Percentiles rank a stretch among this genome's conserved stretches.
Evolutionary conservation across 37 sponge, comb jelly and placozoan genomes (phyloP).

Genomic region (Aplysina aerophoba): DNA sequence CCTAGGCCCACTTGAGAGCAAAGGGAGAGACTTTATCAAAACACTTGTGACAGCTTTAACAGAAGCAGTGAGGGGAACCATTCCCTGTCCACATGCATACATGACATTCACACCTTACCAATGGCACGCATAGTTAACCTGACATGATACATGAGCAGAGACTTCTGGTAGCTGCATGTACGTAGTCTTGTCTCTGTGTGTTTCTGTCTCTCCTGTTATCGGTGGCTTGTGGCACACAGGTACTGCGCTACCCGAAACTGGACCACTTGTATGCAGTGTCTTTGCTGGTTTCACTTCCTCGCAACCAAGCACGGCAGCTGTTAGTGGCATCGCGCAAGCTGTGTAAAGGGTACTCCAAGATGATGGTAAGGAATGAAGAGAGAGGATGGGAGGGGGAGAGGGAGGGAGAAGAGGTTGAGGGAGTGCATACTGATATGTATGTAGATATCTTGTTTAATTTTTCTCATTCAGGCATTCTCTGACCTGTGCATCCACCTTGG

Average conservation of each 20-base stretch:
- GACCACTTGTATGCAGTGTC: conserved; percentile 52
- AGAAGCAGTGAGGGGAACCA: not conserved
- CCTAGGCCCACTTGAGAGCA: not conserved
- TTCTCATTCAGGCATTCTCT: conserved; percentile 39
- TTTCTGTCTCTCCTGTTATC: too few species aligned
- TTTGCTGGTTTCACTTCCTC: conserved; percentile 34
- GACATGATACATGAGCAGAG: too few species aligned
- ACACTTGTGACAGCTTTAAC: not conserved
- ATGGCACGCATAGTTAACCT: too few species aligned
- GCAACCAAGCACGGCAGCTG: not conserved
- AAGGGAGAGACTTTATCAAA: not conserved
- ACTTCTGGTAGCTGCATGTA: too few species aligned
- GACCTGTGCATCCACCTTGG: conserved; percentile 47
- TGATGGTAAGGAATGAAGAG: conserved; percentile 32
- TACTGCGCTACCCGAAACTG: conserved; percentile 42
- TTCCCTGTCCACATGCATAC: too few species aligned
- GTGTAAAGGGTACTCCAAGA: conserved; percentile 54
- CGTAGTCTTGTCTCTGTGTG: too few species aligned
- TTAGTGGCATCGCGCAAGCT: conserved; percentile 28
- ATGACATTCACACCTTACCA: too few species aligned
- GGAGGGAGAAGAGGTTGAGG: not conserved
- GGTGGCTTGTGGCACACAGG: conserved; percentile 3
- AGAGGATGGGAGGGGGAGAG: too few species aligned
- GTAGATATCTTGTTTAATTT: not conserved
- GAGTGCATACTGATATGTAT: not conserved